phyloP scores from a whole-genome alignment of 2,113 vertebrate species.

The Toxotes chatareus region DNA sequence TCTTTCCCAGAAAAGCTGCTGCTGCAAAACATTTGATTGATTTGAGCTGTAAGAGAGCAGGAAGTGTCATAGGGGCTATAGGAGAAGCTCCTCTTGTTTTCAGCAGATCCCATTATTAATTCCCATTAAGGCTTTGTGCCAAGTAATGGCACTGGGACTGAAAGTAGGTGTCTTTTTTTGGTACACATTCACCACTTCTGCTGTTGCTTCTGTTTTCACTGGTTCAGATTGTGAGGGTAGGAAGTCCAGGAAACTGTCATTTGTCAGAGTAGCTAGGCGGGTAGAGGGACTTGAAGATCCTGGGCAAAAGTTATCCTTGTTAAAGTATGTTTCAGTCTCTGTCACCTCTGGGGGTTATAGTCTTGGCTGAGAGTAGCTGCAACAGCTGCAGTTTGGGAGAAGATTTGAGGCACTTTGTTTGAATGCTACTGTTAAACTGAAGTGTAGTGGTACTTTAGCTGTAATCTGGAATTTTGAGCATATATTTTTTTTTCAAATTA shows the following conservation, averaged over 20 bases:
- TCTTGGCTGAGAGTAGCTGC: conserved; percentile 30
- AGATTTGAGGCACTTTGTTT: conserved; percentile 14
- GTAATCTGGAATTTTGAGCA: conserved; percentile 1
- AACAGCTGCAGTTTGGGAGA: conserved; percentile 29
- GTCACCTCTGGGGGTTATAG: conserved; percentile 16
- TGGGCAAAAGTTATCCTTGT: conserved; percentile 21
- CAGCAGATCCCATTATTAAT: conserved; percentile 63
- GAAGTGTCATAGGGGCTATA: conserved; percentile 32
- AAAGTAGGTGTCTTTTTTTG: conserved; percentile 17
- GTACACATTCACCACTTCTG: background rate
- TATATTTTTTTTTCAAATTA: background rate
- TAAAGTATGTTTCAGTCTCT: conserved; percentile 29
- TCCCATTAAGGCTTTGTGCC: conserved; percentile 68
- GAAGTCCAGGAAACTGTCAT: conserved; percentile 2
- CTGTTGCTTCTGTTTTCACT: background rate
- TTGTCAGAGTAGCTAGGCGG: conserved; percentile 1
- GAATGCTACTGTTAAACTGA: conserved; percentile 24
- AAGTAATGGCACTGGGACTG: conserved; percentile 51
- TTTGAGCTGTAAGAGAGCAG: conserved; percentile 48
- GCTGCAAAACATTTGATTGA: conserved; percentile 59
- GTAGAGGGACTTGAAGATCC: background rate
- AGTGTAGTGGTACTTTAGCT: conserved; percentile 4
- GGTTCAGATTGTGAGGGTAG: background rate
- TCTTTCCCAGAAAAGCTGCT: conserved; percentile 36
- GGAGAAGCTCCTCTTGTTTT: conserved; percentile 57